Conservation (phyloP, 2,797 vertebrate genomes). For the Sebastiscus albofasciatus region DNA sequence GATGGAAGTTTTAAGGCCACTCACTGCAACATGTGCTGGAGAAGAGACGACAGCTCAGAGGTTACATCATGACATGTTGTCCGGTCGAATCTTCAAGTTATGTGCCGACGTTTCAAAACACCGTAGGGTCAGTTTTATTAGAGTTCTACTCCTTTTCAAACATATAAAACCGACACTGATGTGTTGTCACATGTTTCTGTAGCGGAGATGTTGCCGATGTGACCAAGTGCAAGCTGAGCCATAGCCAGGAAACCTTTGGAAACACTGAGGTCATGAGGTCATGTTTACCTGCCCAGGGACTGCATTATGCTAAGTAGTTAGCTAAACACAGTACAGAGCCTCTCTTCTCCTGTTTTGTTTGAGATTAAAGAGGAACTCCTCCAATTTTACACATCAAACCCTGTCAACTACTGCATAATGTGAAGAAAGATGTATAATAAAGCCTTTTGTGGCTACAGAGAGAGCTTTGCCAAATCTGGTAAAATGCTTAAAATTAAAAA, state of each 20-base stretch:
- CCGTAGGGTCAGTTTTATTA: neutral
- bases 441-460: no score
- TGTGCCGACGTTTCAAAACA: slow-evolving; percentile 34
- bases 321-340: neutral
- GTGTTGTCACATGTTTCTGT: neutral
- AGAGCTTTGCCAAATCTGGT: no score
- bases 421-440: no score
- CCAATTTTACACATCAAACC: no score
- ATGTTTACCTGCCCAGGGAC: neutral
- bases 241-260: neutral
- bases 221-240: neutral
- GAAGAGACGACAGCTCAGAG: slow-evolving; percentile 32
- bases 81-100: slow-evolving; percentile 11
- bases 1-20: slow-evolving; percentile 54
- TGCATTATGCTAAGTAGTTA: neutral
- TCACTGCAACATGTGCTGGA: slow-evolving; percentile 11
- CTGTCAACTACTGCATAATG: no score
- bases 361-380: no score
- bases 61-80: slow-evolving; percentile 39
- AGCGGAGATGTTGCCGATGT: neutral
- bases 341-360: neutral
- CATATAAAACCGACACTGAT: neutral
- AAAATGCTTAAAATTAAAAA: no score
- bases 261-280: neutral
- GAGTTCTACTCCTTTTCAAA: neutral